phyloP scores from a whole-genome alignment of 2,888 invertebrate genomes.

The Rhogogaster chlorosoma region DNA sequence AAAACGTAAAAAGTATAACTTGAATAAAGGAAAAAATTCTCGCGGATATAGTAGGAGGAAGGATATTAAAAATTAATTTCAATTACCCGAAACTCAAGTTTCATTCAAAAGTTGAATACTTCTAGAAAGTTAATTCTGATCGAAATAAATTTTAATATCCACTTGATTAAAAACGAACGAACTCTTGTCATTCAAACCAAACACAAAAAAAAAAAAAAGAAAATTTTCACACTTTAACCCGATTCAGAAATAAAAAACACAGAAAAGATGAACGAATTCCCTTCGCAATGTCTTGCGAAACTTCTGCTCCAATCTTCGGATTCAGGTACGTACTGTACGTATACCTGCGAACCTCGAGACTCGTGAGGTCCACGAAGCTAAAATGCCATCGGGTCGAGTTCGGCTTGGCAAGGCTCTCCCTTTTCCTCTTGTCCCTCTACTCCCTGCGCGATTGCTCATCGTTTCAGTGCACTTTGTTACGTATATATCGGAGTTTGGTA shows the following conservation, averaged over 20 bases:
- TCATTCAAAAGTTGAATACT: neutral
- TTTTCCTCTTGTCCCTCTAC: neutral
- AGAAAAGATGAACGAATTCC: neutral
- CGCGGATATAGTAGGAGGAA: neutral
- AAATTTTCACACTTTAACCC: neutral
- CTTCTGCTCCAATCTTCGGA: neutral
- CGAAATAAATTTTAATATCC: neutral
- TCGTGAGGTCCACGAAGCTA: neutral
- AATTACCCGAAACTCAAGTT: neutral
- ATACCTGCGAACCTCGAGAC: neutral
- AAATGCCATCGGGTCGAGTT: conserved; percentile 38
- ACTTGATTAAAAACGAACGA: neutral
- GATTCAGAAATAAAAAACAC: neutral
- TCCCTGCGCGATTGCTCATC: conserved; percentile 12
- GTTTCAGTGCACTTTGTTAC: conserved; percentile 21
- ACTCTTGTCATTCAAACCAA: neutral
- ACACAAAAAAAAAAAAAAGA: neutral
- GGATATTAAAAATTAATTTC: neutral
- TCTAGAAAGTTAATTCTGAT: neutral
- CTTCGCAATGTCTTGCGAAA: neutral
- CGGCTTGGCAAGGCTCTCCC: conserved; percentile 4
- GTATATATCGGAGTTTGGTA: neutral
- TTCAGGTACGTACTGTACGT: neutral
- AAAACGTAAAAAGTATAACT: neutral
- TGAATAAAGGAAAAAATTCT: neutral